Evolutionary conservation across 1,140 invertebrate genomes (phyloP).

Genomic region (Drosophila pruinosa): DNA sequence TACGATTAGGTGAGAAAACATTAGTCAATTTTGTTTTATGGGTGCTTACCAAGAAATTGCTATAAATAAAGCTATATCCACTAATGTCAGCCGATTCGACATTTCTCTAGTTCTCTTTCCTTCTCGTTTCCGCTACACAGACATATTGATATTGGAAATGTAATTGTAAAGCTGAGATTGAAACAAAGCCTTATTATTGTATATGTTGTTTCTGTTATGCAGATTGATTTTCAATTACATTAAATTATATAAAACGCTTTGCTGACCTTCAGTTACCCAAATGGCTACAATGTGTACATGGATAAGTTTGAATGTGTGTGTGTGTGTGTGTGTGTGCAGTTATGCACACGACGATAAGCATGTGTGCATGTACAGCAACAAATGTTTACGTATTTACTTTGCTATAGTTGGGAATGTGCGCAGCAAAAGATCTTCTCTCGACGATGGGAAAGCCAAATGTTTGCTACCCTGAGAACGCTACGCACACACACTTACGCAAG

Average conservation of each 20-base stretch:
- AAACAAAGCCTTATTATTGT: no score
- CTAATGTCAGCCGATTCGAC: no score
- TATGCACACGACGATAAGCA: background rate
- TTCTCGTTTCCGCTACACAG: background rate
- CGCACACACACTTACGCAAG: slow-evolving; percentile 18
- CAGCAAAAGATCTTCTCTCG: slow-evolving; percentile 6
- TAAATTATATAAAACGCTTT: no score
- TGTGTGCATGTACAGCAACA: background rate
- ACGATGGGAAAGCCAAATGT: background rate
- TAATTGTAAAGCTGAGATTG: no score
- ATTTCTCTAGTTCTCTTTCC: background rate
- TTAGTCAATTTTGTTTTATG: background rate
- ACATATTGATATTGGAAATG: no score
- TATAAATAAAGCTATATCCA: background rate
- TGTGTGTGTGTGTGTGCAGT: background rate
- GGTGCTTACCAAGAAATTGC: background rate
- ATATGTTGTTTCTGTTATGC: no score
- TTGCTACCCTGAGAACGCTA: slow-evolving; percentile 17
- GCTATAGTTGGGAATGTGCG: background rate
- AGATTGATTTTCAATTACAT: no score
- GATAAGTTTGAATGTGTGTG: background rate
- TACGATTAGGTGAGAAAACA: background rate
- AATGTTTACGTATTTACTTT: background rate
- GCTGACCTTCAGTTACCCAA: background rate
- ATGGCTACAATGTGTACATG: no score